Evolutionary conservation across 2,888 invertebrate genomes (phyloP), one percentile per base, ranked within the genome.

Genomic region (Zaprionus obscuricornis): DNA sequence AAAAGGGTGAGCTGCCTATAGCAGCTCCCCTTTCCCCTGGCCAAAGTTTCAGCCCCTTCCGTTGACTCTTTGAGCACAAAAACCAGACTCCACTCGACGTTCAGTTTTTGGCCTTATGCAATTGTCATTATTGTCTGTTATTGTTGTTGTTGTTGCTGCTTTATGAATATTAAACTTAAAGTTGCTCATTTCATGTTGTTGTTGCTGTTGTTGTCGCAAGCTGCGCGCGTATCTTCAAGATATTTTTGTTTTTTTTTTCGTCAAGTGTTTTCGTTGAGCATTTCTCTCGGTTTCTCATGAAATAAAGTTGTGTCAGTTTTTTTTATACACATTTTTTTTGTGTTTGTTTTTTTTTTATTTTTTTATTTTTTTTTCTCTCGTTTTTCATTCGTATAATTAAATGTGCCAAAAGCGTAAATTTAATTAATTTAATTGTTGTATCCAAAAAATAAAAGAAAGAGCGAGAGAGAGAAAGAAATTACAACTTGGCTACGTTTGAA

Each of bases 321-420:
- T 16, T n/a, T n/a, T n/a, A n/a, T n/a, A n/a, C n/a, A n/a, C n/a
- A n/a, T n/a, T n/a, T n/a, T n/a, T n/a, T n/a, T n/a, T n/a, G n/a
- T n/a, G n/a, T n/a, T n/a, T 33, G 13, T n/a, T 39, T 47, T 27
- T 4, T 31, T 7, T 18, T 14, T 17, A 17, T 31, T 13, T 27
- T 26, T 13, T 29, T 16, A 24, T 34, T 31, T 16, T 49, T 54
- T 27, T 49, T 49, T 18, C 11, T 43, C 18, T 43, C 22, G 10
- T 22, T n/a, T 27, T 6, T 17, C 2, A 11, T 45, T 46, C 36
- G 17, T 18, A 31, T 56, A 60, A 70, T 73, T 73, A 70, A 70
- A 66, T 70, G 66, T 70, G 70, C 63, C 81, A 84, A 66, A 84
- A 84, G 78, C 81, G 84, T 81, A 66, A 69, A 84, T 58, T 73